These are phyloP conservation scores for Clarias batrachus DNA, from an alignment of 2,113 vertebrate genomes.

Conservation along the genomic window DNA sequence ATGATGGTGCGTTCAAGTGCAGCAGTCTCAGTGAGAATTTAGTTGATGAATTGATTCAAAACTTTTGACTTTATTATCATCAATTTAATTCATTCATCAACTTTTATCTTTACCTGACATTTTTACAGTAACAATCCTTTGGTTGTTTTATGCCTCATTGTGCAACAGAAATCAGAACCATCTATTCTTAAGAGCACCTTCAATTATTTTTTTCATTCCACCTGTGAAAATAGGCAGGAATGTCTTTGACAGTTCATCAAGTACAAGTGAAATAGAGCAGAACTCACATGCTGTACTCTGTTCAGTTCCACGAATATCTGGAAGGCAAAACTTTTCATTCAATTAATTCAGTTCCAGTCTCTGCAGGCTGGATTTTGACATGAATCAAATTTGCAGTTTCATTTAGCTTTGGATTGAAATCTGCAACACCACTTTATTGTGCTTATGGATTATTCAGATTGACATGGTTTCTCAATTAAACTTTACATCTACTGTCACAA, in stretches of 20 bases:
- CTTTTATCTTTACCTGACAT: neutral
- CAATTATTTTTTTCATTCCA: neutral
- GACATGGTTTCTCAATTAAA: neutral
- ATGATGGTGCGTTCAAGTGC: neutral
- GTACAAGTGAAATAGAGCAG: neutral
- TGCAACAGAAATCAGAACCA: neutral
- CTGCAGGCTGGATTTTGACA: neutral
- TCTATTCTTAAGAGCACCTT: neutral
- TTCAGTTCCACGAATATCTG: neutral
- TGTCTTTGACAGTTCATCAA: neutral
- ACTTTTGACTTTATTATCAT: neutral
- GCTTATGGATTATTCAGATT: neutral
- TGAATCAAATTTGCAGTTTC: neutral
- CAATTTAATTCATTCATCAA: neutral
- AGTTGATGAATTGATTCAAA: neutral
- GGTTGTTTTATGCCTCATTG: neutral
- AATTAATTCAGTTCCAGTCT: neutral
- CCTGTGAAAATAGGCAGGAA: neutral
- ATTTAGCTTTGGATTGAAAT: neutral
- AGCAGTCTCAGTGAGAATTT: neutral
- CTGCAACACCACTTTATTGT: neutral
- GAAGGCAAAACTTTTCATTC: neutral
- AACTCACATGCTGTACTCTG: conserved; percentile 1
- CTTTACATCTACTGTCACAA: neutral
- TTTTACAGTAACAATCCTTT: neutral